A percentile compares a stretch with the other conserved stretches of the same genome.
These are phyloP conservation scores for Psilanteris sp. DNA, from an alignment of 1,140 invertebrate species.

Conservation along the genomic window DNA sequence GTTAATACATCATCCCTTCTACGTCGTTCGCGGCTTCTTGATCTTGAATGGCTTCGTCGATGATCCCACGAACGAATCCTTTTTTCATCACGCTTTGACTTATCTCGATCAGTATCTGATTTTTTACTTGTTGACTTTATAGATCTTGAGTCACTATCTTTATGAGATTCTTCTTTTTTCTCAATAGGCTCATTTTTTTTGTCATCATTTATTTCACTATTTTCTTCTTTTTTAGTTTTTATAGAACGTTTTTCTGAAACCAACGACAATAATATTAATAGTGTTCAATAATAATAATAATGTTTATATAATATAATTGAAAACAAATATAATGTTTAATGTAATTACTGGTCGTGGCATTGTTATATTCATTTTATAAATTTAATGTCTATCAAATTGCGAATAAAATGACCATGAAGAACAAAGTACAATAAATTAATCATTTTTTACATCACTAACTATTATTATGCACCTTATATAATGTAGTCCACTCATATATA, in stretches of 20 bases:
- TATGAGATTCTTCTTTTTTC: slow-evolving; percentile 74
- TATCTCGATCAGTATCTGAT: slow-evolving; percentile 73
- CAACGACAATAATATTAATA: neutral
- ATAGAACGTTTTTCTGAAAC: slow-evolving; percentile 27
- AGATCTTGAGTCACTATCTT: slow-evolving; percentile 75
- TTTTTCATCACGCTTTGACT: slow-evolving; percentile 71
- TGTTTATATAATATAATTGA: too few relatives aligned
- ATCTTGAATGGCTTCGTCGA: slow-evolving; percentile 71
- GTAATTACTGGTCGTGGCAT: too few relatives aligned
- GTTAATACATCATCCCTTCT: slow-evolving; percentile 82
- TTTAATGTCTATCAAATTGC: too few relatives aligned
- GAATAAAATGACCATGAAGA: too few relatives aligned
- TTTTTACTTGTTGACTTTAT: slow-evolving; percentile 77
- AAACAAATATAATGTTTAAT: too few relatives aligned
- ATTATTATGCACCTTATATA: too few relatives aligned
- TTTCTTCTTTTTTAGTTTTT: slow-evolving; percentile 73
- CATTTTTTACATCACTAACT: too few relatives aligned
- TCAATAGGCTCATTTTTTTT: slow-evolving; percentile 68
- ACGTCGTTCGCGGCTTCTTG: slow-evolving; percentile 74
- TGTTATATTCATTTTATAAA: too few relatives aligned
- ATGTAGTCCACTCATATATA: too few relatives aligned
- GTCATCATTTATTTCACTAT: slow-evolving; percentile 60
- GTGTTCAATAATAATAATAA: neutral
- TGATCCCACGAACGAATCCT: slow-evolving; percentile 75
- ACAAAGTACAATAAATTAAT: too few relatives aligned